phyloP scores from a whole-genome alignment of 2,113 vertebrate species.

The Physeter macrocephalus region DNA sequence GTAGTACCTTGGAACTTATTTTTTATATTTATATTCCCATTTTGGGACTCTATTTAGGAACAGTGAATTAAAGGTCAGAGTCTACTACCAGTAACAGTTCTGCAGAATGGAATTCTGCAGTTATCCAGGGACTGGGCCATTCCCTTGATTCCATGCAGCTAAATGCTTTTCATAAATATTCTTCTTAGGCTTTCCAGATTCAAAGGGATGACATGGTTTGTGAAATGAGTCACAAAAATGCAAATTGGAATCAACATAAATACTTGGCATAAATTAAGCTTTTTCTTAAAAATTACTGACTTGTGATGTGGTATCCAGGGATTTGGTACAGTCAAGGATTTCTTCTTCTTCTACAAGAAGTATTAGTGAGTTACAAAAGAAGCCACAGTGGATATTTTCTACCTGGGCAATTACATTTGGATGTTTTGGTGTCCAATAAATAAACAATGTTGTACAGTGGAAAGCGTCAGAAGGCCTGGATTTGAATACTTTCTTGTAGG shows the following conservation, averaged over 20 bases:
- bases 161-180: conserved; percentile 19
- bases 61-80: neutral
- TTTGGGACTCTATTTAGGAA: neutral
- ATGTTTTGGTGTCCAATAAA: neutral
- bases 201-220: neutral
- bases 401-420: neutral
- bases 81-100: neutral
- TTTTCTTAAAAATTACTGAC: conserved; percentile 28
- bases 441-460: neutral
- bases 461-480: neutral
- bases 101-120: neutral
- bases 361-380: neutral
- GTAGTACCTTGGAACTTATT: neutral
- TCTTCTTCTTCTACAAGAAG: neutral
- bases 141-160: neutral
- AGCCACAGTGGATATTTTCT: neutral
- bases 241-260: neutral
- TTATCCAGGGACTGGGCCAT: neutral
- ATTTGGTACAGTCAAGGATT: neutral
- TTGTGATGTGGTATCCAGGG: neutral
- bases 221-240: conserved; percentile 6
- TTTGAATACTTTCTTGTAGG: neutral
- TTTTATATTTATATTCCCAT: conserved; percentile 16
- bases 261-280: neutral
- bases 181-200: neutral